Base-by-base conservation (phyloP, 1,140 invertebrate genomes). In the Asobara japonica region DNA sequence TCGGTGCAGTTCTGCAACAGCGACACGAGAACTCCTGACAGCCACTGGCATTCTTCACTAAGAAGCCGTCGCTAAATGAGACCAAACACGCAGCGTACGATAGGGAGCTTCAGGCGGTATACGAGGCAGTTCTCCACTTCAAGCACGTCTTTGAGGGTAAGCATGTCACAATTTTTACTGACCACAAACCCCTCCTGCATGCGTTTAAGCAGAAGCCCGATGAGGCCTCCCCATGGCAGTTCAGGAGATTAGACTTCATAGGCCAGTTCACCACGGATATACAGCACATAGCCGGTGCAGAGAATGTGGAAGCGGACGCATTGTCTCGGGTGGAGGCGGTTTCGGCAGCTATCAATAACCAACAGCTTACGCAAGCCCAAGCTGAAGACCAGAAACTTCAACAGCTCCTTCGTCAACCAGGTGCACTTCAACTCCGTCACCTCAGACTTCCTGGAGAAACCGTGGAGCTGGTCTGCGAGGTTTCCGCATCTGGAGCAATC, bases 31-130 rank as follows among this genome's bases (percentile, higher is more conserved):
- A 25, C n/a, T 31, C n/a, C 11, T 77, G 33, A 29, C 69, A 67
- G 67, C 76, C 70, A 22, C 72, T 72, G 41, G 75, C 18, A 10
- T 73, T 67, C 61, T 73, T 65, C 61, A 61, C 18, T 25, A 25
- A 18, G 22, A 61, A 61, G n/a, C 45, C 22, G 5, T 11, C n/a
- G 2, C 56, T 11, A 4, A 25, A 2, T 69, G 86, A 67, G 38
- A 11, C 4, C 79, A 79, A 45, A 83, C 83, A 33, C 31, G 31
- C 31, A 33, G 74, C 80, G 0, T 87, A 85, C 64, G 80, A 88
- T 74, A 56, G 84, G 3, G 84, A 89, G 76, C 76, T 89, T 0
- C 62, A 83, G 0, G 83, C 82, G 1, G 77, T 81, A 4, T 84
- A 79, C 67, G n/a, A 18, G 5, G 71, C 78, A 1, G 71, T 86